A percentile compares a stretch with the other conserved stretches of the same genome.
Evolutionary conservation across 2,797 vertebrate genomes (phyloP).

Genomic region (Gallinago stenura): DNA sequence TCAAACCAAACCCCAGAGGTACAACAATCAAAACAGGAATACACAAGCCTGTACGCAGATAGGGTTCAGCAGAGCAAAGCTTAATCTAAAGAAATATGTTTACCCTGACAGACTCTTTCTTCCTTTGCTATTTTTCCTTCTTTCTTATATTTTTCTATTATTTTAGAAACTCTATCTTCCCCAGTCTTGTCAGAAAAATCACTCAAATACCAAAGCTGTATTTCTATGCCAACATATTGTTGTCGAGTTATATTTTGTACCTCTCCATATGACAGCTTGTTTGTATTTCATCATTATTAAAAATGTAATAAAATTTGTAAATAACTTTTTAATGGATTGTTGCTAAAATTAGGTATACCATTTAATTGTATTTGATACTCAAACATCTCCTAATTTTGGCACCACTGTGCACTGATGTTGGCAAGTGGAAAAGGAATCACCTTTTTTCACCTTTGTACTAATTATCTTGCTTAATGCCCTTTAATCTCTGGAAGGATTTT

Average conservation of each 20-base stretch:
- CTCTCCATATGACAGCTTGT: neutral
- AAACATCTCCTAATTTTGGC: neutral
- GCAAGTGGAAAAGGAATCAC: neutral
- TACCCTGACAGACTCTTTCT: neutral
- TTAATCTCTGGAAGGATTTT: neutral
- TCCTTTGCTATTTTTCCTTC: neutral
- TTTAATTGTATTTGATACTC: neutral
- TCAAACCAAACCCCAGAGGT: neutral
- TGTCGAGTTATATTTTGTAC: neutral
- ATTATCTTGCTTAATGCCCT: constrained; percentile 31
- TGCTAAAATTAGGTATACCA: neutral
- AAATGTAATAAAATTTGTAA: neutral
- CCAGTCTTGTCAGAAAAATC: neutral
- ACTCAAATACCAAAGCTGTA: neutral
- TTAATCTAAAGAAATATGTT: constrained; percentile 7
- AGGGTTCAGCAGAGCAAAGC: constrained; percentile 39
- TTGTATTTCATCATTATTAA: neutral
- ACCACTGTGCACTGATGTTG: neutral
- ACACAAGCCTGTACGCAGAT: neutral
- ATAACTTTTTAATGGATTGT: neutral
- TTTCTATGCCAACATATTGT: neutral
- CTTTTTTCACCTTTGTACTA: neutral
- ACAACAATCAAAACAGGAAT: neutral
- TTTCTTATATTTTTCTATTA: constrained; percentile 14
- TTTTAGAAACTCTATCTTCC: neutral